phyloP scores from a whole-genome alignment of 2,888 invertebrate genomes.

The Dendrolimus pini region DNA sequence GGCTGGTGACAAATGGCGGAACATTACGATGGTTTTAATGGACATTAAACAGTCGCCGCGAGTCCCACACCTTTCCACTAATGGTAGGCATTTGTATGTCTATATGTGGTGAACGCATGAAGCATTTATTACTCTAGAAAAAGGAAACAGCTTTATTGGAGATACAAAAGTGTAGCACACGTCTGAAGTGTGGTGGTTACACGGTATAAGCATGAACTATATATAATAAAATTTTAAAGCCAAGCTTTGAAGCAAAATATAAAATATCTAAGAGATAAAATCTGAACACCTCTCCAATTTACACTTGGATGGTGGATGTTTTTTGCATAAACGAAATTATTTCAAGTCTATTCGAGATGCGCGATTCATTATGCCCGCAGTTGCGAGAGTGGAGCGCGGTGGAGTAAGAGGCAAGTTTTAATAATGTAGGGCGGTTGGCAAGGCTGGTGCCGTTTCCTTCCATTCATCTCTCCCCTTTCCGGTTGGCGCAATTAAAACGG shows the following conservation, averaged over 20 bases:
- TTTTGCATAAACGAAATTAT: constrained; percentile 35
- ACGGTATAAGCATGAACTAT: too few relatives aligned
- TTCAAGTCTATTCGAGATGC: constrained; percentile 54
- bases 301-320: constrained; percentile 4
- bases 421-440: constrained; percentile 72
- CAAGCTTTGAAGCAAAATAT: background rate
- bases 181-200: too few relatives aligned
- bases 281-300: constrained; percentile 24
- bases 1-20: too few relatives aligned
- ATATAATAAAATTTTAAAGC: too few relatives aligned
- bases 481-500: constrained; percentile 72
- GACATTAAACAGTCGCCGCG: too few relatives aligned
- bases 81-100: too few relatives aligned
- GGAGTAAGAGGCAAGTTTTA: constrained; percentile 70
- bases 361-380: constrained; percentile 59
- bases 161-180: too few relatives aligned
- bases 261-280: constrained; percentile 21
- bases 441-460: constrained; percentile 66
- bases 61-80: too few relatives aligned
- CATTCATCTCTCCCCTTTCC: constrained; percentile 74
- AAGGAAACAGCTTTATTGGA: too few relatives aligned
- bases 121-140: too few relatives aligned
- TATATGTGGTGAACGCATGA: too few relatives aligned
- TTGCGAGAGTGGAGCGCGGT: constrained; percentile 49
- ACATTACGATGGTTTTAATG: too few relatives aligned